Base-by-base conservation (phyloP, 1,140 invertebrate species). In the Chymomyza costata region DNA sequence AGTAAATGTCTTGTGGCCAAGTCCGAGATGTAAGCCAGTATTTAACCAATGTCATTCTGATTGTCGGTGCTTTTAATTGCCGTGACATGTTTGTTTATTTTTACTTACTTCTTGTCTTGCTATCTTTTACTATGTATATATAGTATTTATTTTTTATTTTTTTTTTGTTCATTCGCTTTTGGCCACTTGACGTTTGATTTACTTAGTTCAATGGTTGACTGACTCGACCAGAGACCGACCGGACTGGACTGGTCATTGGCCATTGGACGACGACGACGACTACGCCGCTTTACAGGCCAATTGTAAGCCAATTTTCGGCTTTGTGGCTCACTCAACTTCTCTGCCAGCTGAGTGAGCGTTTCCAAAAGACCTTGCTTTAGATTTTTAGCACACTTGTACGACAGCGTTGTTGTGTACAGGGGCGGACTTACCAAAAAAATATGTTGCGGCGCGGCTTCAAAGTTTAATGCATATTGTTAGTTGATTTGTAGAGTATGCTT, bases 281-380 rank as follows among this genome's bases (percentile, higher is more conserved):
- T n/a, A n/a, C n/a, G n/a, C 57, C 71, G 76, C 71, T 76, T 80
- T 61, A 53, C 71, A 56, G 68, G 69, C 73, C 71, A 78, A 78
- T 78, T 78, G 73, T 78, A 78, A 78, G 71, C 71, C 71, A 78
- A 78, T 78, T 78, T 71, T 78, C 71, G 48, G 48, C 44, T 56
- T 57, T 45, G 28, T 45, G 44, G 54, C 45, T 45, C 40, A 32
- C 46, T 25, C 44, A 43, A 13, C 47, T 13, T 32, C 10, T 40
- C 11, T 19, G 39, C 18, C n/a, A 17, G 32, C 8, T 34, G 32
- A 8, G 8, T 25, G 21, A 25, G 21, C 28, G 25, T 18, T 52
- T 32, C n/a, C 21, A 25, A 25, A 25, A 5, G 21, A 25, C 21
- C 3, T 58, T 39, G 18, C 21, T 37, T 28, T 30, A 10, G 28